A percentile compares a stretch with the other conserved stretches of the same genome.
Conservation (phyloP, 2,888 invertebrate genomes). For the Sepiola atlantica region DNA sequence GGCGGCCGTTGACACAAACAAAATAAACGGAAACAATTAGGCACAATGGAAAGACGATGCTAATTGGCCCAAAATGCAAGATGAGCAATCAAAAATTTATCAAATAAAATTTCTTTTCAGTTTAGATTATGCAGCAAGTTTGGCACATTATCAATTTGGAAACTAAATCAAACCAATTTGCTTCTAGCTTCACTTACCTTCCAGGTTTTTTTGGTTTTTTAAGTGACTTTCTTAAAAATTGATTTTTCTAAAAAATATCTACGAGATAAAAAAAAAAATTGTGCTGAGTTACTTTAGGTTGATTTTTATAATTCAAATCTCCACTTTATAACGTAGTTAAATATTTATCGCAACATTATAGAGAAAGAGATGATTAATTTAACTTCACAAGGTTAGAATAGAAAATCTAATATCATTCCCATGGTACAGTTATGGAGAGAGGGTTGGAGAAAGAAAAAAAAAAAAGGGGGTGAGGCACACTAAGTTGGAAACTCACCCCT, state of each 20-base stretch:
- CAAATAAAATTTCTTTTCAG: background rate
- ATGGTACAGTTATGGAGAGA: constrained; percentile 18
- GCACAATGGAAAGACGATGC: background rate
- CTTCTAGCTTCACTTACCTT: background rate
- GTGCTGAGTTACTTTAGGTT: background rate
- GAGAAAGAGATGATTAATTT: background rate
- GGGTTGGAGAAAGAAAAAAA: background rate
- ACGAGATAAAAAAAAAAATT: background rate
- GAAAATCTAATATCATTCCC: background rate
- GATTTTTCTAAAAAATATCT: background rate
- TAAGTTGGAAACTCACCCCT: background rate
- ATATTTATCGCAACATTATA: background rate
- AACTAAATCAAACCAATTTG: background rate
- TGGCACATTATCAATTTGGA: background rate
- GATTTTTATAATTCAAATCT: background rate
- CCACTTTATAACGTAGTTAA: no score
- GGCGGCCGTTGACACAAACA: background rate
- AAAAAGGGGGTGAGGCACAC: background rate
- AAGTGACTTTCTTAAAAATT: background rate
- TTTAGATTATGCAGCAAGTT: background rate
- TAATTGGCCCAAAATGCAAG: background rate
- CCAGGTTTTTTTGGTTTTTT: background rate
- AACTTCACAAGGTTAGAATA: background rate
- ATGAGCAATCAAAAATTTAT: background rate
- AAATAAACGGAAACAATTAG: background rate